phyloP scores from a whole-genome alignment of 1,140 invertebrate species.

The Sweltsa coloradensis region DNA sequence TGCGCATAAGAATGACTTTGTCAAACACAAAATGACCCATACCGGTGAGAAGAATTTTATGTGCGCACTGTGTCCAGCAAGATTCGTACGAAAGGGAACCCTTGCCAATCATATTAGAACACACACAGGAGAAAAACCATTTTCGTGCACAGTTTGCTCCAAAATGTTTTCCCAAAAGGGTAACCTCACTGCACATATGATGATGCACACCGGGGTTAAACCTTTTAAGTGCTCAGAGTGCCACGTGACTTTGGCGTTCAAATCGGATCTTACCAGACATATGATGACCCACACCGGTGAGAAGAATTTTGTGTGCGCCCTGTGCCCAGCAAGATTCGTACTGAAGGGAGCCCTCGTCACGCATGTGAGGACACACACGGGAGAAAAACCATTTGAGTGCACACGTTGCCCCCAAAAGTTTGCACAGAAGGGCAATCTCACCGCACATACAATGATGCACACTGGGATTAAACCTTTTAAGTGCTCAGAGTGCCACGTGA shows the following conservation, averaged over 20 bases:
- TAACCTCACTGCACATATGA: slow-evolving; percentile 66
- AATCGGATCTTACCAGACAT: no score
- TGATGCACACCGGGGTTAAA: slow-evolving; percentile 74
- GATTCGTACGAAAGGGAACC: slow-evolving; percentile 68
- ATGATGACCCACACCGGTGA: no score
- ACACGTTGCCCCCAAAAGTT: no score
- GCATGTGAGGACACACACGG: no score
- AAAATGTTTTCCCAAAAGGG: slow-evolving; percentile 65
- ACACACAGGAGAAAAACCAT: slow-evolving; percentile 66
- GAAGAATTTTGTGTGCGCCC: no score
- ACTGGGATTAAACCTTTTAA: slow-evolving; percentile 47
- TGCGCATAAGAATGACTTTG: slow-evolving; percentile 38
- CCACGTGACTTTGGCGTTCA: no score
- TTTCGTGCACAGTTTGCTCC: slow-evolving; percentile 55
- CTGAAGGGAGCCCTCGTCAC: no score
- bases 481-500: slow-evolving; percentile 34
- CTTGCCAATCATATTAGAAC: slow-evolving; percentile 65
- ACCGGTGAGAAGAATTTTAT: slow-evolving; percentile 38
- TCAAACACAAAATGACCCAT: slow-evolving; percentile 46
- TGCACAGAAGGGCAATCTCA: not conserved
- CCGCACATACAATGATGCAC: slow-evolving; percentile 46
- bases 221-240: slow-evolving; percentile 69
- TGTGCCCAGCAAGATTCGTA: no score
- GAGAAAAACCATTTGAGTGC: no score
- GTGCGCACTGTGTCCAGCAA: slow-evolving; percentile 58